Evolutionary conservation across 2,113 vertebrate genomes (phyloP), one percentile per base, ranked within the genome.

Genomic region (Ceyx cyanopectus): DNA sequence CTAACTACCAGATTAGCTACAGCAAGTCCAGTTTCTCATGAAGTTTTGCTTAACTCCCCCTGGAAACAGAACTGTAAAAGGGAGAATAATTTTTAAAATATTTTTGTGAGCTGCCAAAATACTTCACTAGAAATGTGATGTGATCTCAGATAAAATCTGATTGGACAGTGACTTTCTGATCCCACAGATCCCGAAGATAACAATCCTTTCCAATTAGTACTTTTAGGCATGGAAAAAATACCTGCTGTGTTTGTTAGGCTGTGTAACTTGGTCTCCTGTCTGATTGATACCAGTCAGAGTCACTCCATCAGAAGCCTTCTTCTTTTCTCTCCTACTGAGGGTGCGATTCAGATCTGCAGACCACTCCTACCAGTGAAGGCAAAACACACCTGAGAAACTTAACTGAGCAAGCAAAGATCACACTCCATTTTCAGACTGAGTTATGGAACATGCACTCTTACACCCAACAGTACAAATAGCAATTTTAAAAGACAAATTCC

Each of bases 311-410:
- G 97, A 87, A 10, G 98, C 98, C 66, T 98, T 99, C 97, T 99
- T 99, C 94, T 98, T 99, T 76, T 99, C 99, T 92, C 99, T 97
- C 65, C 98, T 98, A 74, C 98, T 99, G 51, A 99, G 98, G 7
- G 99, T 99, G 27, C 99, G 98, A 65, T 99, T 99, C 92, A 99
- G 96, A 75, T 99, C 99, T 92, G 98, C 94, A 54, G 99, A 99
- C 99, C 98, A 99, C 67, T 99, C 99, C 99, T 99, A 61, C 14
- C 57, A 90, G 90, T 1, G 4, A 63, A 66, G 7, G 32, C 46
- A 95, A 73, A 89, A 45, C 0, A 0, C 5, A 10, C 50, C 0
- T 73, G 24, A 95, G 70, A 85, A 58, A 41, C 50, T 29, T 7
- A 30, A 75, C 0, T 22, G 26, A 84, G 32, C 26, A 19, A 30